phyloP scores from a whole-genome alignment of 2,797 vertebrate species.

The Artibeus jamaicensis region DNA sequence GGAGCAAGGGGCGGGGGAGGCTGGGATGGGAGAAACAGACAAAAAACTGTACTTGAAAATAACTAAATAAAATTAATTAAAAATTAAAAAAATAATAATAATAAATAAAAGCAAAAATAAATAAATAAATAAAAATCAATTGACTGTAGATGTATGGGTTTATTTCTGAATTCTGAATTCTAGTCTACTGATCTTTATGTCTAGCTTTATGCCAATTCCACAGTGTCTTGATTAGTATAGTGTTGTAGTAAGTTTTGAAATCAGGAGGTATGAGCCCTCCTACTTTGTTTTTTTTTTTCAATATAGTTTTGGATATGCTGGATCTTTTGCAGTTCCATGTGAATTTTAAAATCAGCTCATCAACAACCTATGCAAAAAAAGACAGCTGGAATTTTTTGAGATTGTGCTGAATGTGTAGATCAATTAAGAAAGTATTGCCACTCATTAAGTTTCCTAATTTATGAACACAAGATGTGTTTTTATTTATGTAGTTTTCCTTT shows the following conservation, averaged over 20 bases:
- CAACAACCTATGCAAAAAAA: not conserved
- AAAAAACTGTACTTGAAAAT: too few relatives aligned
- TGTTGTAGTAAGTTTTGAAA: not conserved
- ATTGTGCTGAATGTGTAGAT: not conserved
- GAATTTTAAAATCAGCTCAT: not conserved
- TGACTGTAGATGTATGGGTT: not conserved
- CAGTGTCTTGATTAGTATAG: not conserved
- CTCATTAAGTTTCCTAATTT: not conserved
- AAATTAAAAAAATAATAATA: too few relatives aligned
- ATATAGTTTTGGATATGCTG: not conserved
- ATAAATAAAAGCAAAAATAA: too few relatives aligned
- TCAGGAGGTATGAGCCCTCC: not conserved
- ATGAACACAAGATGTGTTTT: not conserved
- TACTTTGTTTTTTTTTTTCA: not conserved
- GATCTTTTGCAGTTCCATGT: not conserved
- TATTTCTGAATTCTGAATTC: not conserved
- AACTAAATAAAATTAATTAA: too few relatives aligned
- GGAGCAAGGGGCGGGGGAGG: too few relatives aligned
- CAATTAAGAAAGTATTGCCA: not conserved
- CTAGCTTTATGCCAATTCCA: not conserved
- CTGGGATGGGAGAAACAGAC: too few relatives aligned
- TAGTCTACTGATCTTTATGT: not conserved
- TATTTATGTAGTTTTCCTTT: not conserved
- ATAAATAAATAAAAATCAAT: conserved; percentile 14
- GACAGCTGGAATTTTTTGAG: not conserved